These are phyloP conservation scores for Hirtodrosophila confusa DNA, from an alignment of 2,888 invertebrate genomes.

Conservation along the genomic window DNA sequence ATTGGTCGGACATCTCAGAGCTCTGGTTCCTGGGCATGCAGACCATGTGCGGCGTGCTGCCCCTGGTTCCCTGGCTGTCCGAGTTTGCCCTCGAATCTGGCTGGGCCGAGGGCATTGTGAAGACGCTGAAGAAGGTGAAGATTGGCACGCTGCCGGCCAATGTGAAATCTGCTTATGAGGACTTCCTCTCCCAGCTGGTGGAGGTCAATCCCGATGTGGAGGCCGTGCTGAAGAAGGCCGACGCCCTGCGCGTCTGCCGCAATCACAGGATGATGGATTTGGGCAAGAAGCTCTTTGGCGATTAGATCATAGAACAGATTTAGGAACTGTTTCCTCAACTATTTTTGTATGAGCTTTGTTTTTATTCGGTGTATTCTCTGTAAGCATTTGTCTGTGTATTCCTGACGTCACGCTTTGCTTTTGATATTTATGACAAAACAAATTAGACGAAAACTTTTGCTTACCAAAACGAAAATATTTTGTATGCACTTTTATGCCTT, in stretches of 20 bases:
- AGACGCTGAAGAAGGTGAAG: conserved; percentile 92
- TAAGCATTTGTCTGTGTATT: conserved; percentile 53
- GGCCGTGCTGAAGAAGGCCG: conserved; percentile 91
- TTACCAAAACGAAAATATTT: conserved; percentile 24
- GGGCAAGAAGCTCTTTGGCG: conserved; percentile 94
- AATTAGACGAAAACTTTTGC: conserved; percentile 22
- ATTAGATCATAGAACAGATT: conserved; percentile 85
- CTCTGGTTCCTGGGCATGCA: conserved; percentile 98
- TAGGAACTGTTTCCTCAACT: conserved; percentile 35
- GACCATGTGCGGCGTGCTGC: conserved; percentile 92
- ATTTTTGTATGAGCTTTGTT: conserved; percentile 52
- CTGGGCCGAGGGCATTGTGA: conserved; percentile 95
- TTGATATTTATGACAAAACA: conserved; percentile 29
- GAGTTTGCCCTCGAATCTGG: conserved; percentile 96
- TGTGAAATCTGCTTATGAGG: conserved; percentile 95
- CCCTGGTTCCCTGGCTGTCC: conserved; percentile 94
- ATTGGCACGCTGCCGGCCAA: conserved; percentile 92
- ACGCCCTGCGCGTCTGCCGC: conserved; percentile 92
- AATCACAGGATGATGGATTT: conserved; percentile 95
- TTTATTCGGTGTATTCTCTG: conserved; percentile 38
- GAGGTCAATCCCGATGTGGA: conserved; percentile 91
- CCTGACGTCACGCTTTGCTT: conserved; percentile 39
- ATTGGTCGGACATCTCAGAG: conserved; percentile 95
- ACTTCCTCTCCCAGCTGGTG: conserved; percentile 93
- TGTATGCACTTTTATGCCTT: conserved; percentile 61